Evolutionary conservation across 2,888 invertebrate species (phyloP).

Genomic region (Micoletzkya japonica): DNA sequence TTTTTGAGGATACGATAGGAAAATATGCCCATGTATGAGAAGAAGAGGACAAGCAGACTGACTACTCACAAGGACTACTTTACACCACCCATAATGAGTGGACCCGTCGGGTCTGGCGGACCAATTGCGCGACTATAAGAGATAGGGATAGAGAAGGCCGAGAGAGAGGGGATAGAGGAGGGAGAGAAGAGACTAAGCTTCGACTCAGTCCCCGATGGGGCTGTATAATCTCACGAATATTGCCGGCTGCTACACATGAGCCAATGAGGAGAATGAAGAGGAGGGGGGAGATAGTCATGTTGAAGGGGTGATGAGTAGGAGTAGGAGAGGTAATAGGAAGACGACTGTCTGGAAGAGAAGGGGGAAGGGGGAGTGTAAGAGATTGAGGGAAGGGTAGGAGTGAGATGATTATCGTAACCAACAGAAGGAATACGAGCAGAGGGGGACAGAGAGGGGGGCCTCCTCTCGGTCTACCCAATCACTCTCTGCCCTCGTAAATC

Average conservation of each 20-base stretch:
- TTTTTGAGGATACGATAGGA: too few species aligned
- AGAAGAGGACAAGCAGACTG: too few species aligned
- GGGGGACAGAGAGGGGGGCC: neutral
- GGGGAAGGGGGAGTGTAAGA: too few species aligned
- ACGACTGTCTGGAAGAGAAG: slow-evolving; percentile 6
- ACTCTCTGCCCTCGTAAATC: neutral
- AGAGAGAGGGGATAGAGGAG: too few species aligned
- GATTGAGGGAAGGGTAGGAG: neutral
- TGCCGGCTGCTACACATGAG: neutral
- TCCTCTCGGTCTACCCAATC: neutral
- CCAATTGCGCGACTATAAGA: neutral
- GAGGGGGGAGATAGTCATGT: neutral
- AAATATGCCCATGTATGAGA: too few species aligned
- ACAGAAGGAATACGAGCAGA: neutral
- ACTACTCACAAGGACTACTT: too few species aligned
- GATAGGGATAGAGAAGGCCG: neutral
- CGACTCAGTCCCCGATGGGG: too few species aligned
- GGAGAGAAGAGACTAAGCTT: too few species aligned
- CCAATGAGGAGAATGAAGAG: slow-evolving; percentile 13
- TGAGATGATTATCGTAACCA: slow-evolving; percentile 11
- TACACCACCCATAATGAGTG: neutral
- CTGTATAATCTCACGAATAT: neutral
- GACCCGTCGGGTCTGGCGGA: neutral
- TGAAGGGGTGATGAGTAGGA: too few species aligned
- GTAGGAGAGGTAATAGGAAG: neutral